Percentiles rank a stretch among this genome's conserved stretches.
These are phyloP conservation scores for Brachyistius frenatus DNA, from an alignment of 2,113 vertebrate species.

Conservation along the genomic window DNA sequence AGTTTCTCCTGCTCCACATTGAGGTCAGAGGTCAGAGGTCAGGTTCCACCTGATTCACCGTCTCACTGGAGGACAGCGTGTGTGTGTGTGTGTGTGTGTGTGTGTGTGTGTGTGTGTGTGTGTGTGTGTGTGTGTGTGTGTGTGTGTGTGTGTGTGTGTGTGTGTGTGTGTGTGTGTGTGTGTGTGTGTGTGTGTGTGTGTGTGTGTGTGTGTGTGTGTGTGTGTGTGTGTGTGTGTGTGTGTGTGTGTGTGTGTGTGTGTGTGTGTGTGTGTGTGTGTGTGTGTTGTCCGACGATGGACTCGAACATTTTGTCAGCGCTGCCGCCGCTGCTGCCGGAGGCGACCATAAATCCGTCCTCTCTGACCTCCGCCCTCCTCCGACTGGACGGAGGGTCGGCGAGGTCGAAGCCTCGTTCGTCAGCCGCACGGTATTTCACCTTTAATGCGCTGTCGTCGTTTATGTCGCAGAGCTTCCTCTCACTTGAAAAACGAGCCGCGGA, in stretches of 20 bases:
- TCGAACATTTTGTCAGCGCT: too few species aligned
- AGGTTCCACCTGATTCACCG: constrained; percentile 30
- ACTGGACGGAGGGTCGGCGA: constrained; percentile 42
- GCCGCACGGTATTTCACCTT: constrained; percentile 44
- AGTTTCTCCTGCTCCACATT: neutral
- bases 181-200: too few species aligned
- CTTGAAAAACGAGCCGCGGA: constrained; percentile 26
- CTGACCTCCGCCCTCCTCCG: constrained; percentile 50
- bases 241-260: too few species aligned
- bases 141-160: constrained; percentile 11
- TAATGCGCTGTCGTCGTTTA: constrained; percentile 20
- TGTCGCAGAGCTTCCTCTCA: constrained; percentile 23
- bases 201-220: too few species aligned
- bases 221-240: too few species aligned
- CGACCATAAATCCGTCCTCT: constrained; percentile 54
- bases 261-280: too few species aligned
- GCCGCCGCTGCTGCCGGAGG: neutral
- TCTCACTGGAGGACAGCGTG: constrained; percentile 7
- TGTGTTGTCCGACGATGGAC: too few species aligned
- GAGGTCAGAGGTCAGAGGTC: constrained; percentile 50
- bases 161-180: constrained; percentile 1
- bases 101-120: neutral
- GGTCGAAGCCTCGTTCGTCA: constrained; percentile 50
- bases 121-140: too few species aligned
- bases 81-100: neutral